Base-by-base conservation (phyloP, 2,113 vertebrate genomes). In the Globicephala melas region DNA sequence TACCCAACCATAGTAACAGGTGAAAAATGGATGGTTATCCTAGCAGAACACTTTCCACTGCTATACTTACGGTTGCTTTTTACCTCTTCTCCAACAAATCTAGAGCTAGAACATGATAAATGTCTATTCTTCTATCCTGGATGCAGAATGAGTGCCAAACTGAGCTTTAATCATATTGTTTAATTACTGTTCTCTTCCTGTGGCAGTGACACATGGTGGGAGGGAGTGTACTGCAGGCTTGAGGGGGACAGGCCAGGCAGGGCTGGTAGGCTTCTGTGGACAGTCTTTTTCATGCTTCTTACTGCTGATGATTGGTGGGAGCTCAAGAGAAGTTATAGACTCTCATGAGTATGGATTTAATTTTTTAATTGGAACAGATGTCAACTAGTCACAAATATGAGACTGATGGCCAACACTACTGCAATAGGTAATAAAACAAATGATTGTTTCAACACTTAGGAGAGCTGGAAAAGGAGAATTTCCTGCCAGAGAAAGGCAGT, bases 1-100 rank as follows among this genome's bases (percentile, higher is more conserved):
- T 71, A 33, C 58, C 97, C 91, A 96, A 95, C 0, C 89, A 90
- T 50, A 97, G 97, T 89, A 98, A 92, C 97, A 98, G 98, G 98
- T 98, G 97, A 98, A 98, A 97, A 96, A 67, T 95, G 89, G 96
- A 97, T 94, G 83, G 70, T 28, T 70, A 38, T 65, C 17, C 3
- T 68, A 71, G 60, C 53, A 85, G 80, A 81, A 84, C 18, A 62
- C 14, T 94, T 92, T 95, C 76, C 15, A 73, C 2, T 83, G 25
- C 6, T 47, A 0, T 26, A 15, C 26, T 92, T 71, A 31, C 23
- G 14, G 20, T 28, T n/a, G 18, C 20, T 38, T 95, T 53, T 81
- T 31, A 26, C 58, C 11, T 50, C n/a, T n/a, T 18, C 18, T 41
- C 26, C 23, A 41, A 21, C 31, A 68, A 77, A 68, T 47, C 33